Evolutionary conservation across 35 echinoderm and acorn worm species (phyloP).

Genomic region (Ptychodera flava): DNA sequence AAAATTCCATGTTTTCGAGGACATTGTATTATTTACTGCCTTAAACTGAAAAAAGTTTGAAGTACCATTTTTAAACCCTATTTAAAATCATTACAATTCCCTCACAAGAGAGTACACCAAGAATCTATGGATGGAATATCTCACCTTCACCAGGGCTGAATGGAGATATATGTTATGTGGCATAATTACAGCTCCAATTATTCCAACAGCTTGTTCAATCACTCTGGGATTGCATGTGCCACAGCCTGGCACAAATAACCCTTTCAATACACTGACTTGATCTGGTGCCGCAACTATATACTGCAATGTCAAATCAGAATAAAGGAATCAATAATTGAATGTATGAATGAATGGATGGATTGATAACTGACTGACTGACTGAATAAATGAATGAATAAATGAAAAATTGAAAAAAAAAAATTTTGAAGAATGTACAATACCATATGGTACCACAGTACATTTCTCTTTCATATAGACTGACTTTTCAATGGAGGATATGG

Average conservation of each 20-base stretch:
- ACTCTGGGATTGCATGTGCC: constrained; percentile 32
- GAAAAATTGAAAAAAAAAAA: no score
- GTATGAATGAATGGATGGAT: not conserved
- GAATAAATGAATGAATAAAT: no score
- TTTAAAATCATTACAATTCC: no score
- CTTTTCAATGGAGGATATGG: no score
- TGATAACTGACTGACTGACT: constrained; percentile 2
- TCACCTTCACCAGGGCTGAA: constrained; percentile 94
- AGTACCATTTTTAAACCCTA: no score
- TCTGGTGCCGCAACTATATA: constrained; percentile 62
- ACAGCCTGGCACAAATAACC: constrained; percentile 75
- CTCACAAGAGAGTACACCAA: no score
- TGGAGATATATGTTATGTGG: constrained; percentile 97
- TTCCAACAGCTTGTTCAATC: constrained; percentile 71
- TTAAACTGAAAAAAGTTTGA: no score
- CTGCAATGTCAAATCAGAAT: constrained; percentile 29
- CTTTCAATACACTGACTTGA: constrained; percentile 30
- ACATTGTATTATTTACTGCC: no score
- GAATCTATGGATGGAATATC: not conserved
- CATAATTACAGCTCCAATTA: constrained; percentile 97
- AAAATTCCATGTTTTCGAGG: no score
- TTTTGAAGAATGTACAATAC: no score
- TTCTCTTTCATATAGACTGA: no score
- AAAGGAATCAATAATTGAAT: constrained; percentile 12
- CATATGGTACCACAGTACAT: no score